Base-by-base conservation (phyloP, 2,797 vertebrate species). In the Platalea minor region DNA sequence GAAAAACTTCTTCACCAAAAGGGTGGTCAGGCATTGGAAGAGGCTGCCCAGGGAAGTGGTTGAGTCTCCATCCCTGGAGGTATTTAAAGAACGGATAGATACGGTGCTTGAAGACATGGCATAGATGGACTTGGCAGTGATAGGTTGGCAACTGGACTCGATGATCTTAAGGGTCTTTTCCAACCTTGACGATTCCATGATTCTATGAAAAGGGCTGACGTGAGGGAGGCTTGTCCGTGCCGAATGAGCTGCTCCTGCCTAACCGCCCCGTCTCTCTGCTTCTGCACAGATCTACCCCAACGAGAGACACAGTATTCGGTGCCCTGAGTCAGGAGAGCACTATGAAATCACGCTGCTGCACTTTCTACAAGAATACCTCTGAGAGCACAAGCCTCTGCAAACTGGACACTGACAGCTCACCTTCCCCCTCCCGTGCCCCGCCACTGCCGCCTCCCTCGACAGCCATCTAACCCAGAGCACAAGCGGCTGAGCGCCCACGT, bases 311-410 rank as follows among this genome's bases (percentile, higher is more conserved):
- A 99, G 99, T 97, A 99, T 99, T 96, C 99, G 99, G 98, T 99
- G 99, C 98, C 99, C 99, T 1, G 99, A 99, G 98, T 99, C 99
- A 15, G 99, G 99, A 89, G 99, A 99, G 98, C 99, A 99, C 98
- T 99, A 99, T 26, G 99, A 99, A 98, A 99, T 99, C 97, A 99
- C 99, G 95, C 98, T 99, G 98, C 99, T 99, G 98, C 99, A 99
- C 98, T 99, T 99, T 98, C 98, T 99, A 97, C 99, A 99, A 98
- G 99, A 99, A 97, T 98, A 99, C 98, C 99, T 99, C 98, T 99
- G 98, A 99, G 97, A 91, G 96, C 94, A 93, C 77, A 41, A 89
- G 95, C 95, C 95, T 93, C 96, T 83, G 91, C 92, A 69, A 64
- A 72, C 91, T 54, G 91, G 89, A 94, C 77, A 75, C 96, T 93